These are phyloP conservation scores for Polylopha cassiicola DNA, from an alignment of 2,888 invertebrate genomes.

Conservation along the genomic window DNA sequence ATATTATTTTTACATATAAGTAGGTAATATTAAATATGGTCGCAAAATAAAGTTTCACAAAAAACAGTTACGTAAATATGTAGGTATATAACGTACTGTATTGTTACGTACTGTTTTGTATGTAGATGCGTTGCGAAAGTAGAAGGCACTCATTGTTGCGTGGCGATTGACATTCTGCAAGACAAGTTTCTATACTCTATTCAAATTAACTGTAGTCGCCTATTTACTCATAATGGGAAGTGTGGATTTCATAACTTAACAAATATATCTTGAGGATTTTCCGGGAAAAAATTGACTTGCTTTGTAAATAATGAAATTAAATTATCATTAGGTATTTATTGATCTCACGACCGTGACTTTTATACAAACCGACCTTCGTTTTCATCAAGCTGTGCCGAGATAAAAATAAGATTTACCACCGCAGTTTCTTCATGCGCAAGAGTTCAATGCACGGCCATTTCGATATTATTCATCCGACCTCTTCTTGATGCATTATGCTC, in stretches of 20 bases:
- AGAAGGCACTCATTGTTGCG: constrained; percentile 57
- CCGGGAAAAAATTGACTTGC: too few relatives aligned
- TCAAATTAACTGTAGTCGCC: too few relatives aligned
- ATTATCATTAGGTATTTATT: too few relatives aligned
- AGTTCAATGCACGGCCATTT: constrained; percentile 34
- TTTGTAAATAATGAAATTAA: too few relatives aligned
- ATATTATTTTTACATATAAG: too few relatives aligned
- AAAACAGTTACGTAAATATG: constrained; percentile 16
- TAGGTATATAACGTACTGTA: constrained; percentile 2
- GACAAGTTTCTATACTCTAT: too few relatives aligned
- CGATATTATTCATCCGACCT: constrained; percentile 37
- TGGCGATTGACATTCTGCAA: constrained; percentile 28
- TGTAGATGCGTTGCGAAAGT: constrained; percentile 57
- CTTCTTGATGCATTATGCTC: constrained; percentile 26
- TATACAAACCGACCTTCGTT: constrained; percentile 5
- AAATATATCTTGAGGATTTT: too few relatives aligned
- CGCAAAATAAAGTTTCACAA: too few relatives aligned
- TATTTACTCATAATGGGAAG: too few relatives aligned
- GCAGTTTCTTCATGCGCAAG: constrained; percentile 20
- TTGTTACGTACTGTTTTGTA: constrained; percentile 6
- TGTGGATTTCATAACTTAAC: too few relatives aligned
- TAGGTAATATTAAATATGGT: too few relatives aligned
- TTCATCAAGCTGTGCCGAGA: constrained; percentile 13
- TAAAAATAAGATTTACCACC: constrained; percentile 22
- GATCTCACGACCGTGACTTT: not conserved